A percentile compares a stretch with the other conserved stretches of the same genome.
phyloP scores from a whole-genome alignment of 2,888 invertebrate genomes.

The Limnephilus rhombicus region DNA sequence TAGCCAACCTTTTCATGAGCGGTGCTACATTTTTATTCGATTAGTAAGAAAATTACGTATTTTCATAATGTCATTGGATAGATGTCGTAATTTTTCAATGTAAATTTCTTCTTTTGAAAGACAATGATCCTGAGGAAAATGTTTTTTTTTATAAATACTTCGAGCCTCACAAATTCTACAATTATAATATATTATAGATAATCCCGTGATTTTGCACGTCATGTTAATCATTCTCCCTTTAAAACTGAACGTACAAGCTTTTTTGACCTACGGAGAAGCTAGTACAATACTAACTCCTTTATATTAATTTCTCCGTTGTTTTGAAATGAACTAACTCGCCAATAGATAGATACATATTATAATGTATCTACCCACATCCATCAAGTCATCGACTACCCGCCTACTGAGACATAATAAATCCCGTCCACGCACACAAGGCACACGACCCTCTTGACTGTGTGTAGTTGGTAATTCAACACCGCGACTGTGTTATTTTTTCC shows the following conservation, averaged over 20 bases:
- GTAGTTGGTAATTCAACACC: slow-evolving; percentile 31
- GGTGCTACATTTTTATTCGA: no score
- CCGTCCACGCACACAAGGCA: slow-evolving; percentile 3
- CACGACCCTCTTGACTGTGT: slow-evolving; percentile 2
- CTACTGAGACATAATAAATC: slow-evolving; percentile 18
- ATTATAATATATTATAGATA: no score
- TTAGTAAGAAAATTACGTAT: no score
- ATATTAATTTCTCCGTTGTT: not conserved
- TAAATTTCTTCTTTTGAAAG: no score
- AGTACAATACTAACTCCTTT: not conserved
- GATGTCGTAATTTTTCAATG: no score
- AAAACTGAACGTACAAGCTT: not conserved
- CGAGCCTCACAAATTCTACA: no score
- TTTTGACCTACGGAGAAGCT: not conserved
- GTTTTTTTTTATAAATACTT: no score
- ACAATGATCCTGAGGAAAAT: no score
- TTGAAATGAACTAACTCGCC: not conserved
- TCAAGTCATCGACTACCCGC: not conserved
- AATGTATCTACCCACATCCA: not conserved
- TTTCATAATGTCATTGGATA: no score
- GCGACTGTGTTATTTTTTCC: slow-evolving; percentile 44
- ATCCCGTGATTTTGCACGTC: no score
- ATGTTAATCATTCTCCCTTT: not conserved
- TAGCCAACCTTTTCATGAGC: no score
- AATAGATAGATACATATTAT: not conserved